Evolutionary conservation across 2,113 vertebrate genomes (phyloP), one percentile per base, ranked within the genome.

Genomic region (Phalacrocorax aristotelis): DNA sequence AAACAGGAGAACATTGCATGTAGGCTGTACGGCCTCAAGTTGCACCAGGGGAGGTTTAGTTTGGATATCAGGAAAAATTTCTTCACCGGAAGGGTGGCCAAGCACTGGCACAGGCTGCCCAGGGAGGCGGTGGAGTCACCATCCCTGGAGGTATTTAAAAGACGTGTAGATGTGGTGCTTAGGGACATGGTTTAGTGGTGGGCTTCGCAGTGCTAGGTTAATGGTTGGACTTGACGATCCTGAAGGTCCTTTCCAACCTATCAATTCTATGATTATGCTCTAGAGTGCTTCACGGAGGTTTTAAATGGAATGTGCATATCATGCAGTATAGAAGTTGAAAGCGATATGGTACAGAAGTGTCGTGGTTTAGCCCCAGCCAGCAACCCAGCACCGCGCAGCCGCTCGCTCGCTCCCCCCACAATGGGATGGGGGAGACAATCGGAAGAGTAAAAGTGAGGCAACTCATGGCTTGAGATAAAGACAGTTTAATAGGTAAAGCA

Each of bases 261-360:
- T 36, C 58, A 62, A 68, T 68, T 57, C 61, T 83, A 3, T 64
- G 72, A 69, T 70, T 60, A 49, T 36, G 26, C 34, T 95, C 58
- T 89, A 17, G 51, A 94, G 77, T 90, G 55, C 49, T 91, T 94
- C 38, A 29, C 8, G 23, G 60, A 57, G 36, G 44, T 92, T 91
- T 93, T 72, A 82, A 87, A 58, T 72, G 69, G 64, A 78, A 90
- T 72, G 29, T 92, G 80, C 38, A 9, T 80, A 69, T 91, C 65
- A 30, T 71, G 44, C 38, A 46, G 19, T 58, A 68, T n/a, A 74
- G 20, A 44, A 75, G 55, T 76, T 14, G 2, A 68, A 94, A 93
- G 75, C 94, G 95, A 78, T 84, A 69, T 13, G 38, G 79, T 83
- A 30, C 21, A 83, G 46, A 36, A 38, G 10, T 38, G 38, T 38